Evolutionary conservation across 2,888 invertebrate genomes (phyloP).

Genomic region (Syrista parreyssii): DNA sequence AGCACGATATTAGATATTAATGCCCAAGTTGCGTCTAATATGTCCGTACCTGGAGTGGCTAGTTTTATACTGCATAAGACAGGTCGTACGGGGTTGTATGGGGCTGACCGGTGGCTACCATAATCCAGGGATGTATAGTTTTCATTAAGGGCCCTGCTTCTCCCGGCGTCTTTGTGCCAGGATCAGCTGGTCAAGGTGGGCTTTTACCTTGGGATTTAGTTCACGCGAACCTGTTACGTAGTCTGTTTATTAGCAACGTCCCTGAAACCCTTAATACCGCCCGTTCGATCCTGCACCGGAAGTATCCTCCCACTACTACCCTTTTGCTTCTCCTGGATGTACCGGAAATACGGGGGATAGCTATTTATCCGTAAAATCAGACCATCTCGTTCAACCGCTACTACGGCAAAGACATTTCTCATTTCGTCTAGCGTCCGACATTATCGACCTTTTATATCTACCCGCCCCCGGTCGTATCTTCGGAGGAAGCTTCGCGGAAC

Average conservation of each 20-base stretch:
- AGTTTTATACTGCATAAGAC: slow-evolving; percentile 43
- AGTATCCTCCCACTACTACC: neutral
- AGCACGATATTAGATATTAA: slow-evolving; percentile 65
- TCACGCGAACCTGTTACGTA: slow-evolving; percentile 41
- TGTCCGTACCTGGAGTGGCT: slow-evolving; percentile 10
- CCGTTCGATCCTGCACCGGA: neutral
- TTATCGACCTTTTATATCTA: slow-evolving; percentile 21
- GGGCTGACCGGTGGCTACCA: slow-evolving; percentile 58
- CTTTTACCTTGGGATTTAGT: slow-evolving; percentile 50
- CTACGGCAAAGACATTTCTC: slow-evolving; percentile 62
- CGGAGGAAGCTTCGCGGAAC: slow-evolving; percentile 52
- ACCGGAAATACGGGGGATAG: slow-evolving; percentile 6
- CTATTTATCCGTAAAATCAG: slow-evolving; percentile 45
- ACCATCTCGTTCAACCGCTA: neutral
- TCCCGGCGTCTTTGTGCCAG: slow-evolving; percentile 56
- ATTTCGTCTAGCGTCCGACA: slow-evolving; percentile 59
- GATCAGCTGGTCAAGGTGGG: slow-evolving; percentile 59
- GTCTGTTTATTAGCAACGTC: slow-evolving; percentile 45
- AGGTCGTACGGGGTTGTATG: slow-evolving; percentile 38
- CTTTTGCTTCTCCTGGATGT: neutral
- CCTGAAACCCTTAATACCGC: neutral
- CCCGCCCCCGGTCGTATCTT: slow-evolving; percentile 8
- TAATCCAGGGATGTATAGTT: slow-evolving; percentile 65
- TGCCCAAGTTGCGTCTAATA: slow-evolving; percentile 55
- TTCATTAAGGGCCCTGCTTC: slow-evolving; percentile 57